Base-by-base conservation (phyloP, 2,888 invertebrate species). In the Eutolmus rufibarbis region DNA sequence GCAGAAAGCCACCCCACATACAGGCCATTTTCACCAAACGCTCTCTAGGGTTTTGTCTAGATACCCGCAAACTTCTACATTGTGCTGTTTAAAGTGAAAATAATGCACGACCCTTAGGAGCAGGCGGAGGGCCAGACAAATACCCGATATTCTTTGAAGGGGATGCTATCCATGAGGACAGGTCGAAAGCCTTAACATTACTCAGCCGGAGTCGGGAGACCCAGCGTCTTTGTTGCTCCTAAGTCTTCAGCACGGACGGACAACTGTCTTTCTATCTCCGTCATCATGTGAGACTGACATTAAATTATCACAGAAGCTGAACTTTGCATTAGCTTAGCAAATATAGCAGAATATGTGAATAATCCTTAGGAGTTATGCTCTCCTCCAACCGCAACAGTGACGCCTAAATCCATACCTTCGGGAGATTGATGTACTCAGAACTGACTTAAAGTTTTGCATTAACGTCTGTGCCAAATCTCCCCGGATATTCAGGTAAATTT, bases 271-370 rank as follows among this genome's bases (percentile, higher is more conserved):
- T 85, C 28, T 3, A 74, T 85, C 74, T 85, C 43, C 74, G 74
- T 66, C 82, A 84, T 85, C 79, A 74, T 43, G 34, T 14, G 46
- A 43, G 85, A 74, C 43, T 85, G 85, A 85, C 85, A 74, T 85
- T 85, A 88, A 88, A 88, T 87, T 88, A 88, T 87, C 88, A 86
- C 86, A 88, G 74, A 57, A 88, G 82, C 87, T 86, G 87, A 87
- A 87, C 87, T 88, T 87, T 88, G 88, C 88, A 88, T 88, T 88
- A 86, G 81, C 40, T 88, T 86, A 86, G 88, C 88, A 88, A 88
- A 88, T 87, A 88, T 86, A 84, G 51, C 87, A 86, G 87, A 87
- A 88, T 87, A 87, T 88, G 87, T 87, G 87, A 86, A 87, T 88
- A 88, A 87, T 88, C 88, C 88, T 87, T 82, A 57, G 88, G 74